Base-by-base conservation (phyloP, 2,888 invertebrate species). In the Pheosia tremula region DNA sequence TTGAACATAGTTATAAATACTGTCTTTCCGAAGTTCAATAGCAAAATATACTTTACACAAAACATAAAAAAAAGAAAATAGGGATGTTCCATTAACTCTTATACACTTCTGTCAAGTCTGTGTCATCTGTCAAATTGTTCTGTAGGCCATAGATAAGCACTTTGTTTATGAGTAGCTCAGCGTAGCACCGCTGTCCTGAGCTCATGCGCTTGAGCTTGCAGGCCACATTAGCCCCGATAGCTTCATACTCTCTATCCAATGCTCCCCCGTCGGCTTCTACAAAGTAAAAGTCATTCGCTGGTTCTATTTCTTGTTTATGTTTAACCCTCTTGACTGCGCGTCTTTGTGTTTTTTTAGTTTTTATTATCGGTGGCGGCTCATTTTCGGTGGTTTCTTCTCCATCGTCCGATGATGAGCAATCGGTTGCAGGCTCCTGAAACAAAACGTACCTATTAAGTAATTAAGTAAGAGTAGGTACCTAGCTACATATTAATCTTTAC, bases 91-190 rank as follows among this genome's bases (percentile, higher is more conserved):
- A 9, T 10, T 43, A 43, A 3, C 43, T 43, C 61, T 68, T 71
- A 59, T 64, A 74, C 10, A 69, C 67, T 59, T 81, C 78, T 39
- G 77, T 77, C 50, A 83, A 72, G 49, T 83, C 81, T 0, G 79
- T 82, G 10, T 76, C 74, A 39, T 81, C 81, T 9, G 78, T 72
- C 53, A 84, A 72, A 61, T 69, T 70, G 41, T 74, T 79, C 54
- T 73, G 75, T 13, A 84, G 62, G 36, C 84, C 84, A 39, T 71
- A 67, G 56, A 83, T 78, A 7, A 84, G 63, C 8, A 84, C 82
- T 77, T 83, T 84, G 60, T 83, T 82, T 49, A 84, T 81, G 24
- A 84, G 62, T 37, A 82, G 61, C 61, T 84, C 84, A 0, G 84
- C 84, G 43, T 72, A 74, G 56, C 74, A 78, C 47, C 84, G 73